Conservation (phyloP, 2,797 vertebrate genomes). For the Rhabdomys pumilio region DNA sequence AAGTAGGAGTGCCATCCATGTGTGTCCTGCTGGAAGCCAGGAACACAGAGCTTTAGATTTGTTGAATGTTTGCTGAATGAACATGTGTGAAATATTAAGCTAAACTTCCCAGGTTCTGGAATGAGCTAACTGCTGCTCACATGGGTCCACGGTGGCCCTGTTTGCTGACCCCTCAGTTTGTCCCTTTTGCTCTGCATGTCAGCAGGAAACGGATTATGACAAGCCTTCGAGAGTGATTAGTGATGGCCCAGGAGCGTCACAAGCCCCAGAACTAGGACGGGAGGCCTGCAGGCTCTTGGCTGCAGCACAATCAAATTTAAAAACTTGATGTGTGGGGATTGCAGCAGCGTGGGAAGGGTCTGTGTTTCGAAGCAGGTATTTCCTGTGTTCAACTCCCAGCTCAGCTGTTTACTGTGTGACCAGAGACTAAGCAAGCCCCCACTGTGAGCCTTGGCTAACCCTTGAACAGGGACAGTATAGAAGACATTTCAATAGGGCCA, state of each 20-base stretch:
- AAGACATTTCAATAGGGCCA: background rate
- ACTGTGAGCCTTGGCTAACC: background rate
- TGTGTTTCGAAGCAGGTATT: background rate
- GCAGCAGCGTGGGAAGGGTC: background rate
- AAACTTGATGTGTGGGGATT: background rate
- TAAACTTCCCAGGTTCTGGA: background rate
- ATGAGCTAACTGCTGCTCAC: accelerated
- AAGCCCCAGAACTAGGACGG: background rate
- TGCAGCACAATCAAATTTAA: background rate
- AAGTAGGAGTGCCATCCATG: background rate
- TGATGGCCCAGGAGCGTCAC: background rate
- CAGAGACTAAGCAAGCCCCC: background rate
- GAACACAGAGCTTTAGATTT: background rate
- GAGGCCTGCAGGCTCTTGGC: conserved; percentile 22
- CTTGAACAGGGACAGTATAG: background rate
- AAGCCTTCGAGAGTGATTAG: conserved; percentile 41
- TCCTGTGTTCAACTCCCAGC: background rate
- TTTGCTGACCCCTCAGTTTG: background rate
- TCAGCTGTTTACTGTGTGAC: background rate
- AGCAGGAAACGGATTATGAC: conserved; percentile 21
- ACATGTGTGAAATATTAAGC: background rate
- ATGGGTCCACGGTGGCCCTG: accelerated
- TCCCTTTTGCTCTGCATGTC: background rate
- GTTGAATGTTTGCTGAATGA: background rate
- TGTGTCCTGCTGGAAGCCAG: background rate